A percentile compares a stretch with the other conserved stretches of the same genome.
Conservation (phyloP, 2,113 vertebrate genomes). For the Drymodes brunneopygia region DNA sequence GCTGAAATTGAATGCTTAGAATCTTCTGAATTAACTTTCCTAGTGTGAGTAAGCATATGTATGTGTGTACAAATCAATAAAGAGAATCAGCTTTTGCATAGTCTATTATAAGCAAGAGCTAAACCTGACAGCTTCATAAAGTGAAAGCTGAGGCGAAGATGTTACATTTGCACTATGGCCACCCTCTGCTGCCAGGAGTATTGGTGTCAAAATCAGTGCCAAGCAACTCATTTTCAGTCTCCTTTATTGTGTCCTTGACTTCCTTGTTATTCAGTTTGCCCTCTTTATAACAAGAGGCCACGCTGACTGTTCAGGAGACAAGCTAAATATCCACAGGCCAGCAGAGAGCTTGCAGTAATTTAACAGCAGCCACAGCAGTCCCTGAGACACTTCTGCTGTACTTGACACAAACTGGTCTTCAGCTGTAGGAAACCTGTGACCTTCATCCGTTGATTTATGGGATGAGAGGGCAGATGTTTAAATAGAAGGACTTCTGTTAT, state of each 20-base stretch:
- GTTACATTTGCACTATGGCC: background rate
- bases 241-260: background rate
- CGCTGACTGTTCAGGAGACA: background rate
- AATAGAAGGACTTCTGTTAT: background rate
- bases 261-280: background rate
- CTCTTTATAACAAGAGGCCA: background rate
- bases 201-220: background rate
- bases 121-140: background rate
- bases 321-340: background rate
- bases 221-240: background rate
- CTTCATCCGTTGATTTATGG: background rate
- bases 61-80: background rate
- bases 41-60: background rate
- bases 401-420: background rate
- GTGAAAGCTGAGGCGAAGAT: background rate
- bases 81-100: background rate
- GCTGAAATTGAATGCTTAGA: background rate
- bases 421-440: background rate
- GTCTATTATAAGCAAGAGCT: background rate
- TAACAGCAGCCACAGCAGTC: background rate
- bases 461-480: background rate
- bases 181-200: background rate
- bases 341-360: background rate
- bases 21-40: background rate
- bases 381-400: background rate